Evolutionary conservation across 1,140 invertebrate genomes (phyloP).

Genomic region (Drosophila baimaii): DNA sequence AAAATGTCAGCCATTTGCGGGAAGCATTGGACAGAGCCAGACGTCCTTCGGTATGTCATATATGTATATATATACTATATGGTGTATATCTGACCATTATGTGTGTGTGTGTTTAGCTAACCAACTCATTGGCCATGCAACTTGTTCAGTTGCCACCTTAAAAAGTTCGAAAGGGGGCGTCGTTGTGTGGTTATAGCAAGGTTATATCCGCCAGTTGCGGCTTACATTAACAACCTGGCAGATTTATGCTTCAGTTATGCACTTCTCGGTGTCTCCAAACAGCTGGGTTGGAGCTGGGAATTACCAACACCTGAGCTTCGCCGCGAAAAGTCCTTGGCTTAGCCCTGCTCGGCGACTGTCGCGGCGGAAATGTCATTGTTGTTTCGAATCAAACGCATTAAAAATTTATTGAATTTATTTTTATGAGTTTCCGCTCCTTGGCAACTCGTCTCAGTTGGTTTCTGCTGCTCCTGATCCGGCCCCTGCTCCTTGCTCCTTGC

Average conservation of each 20-base stretch:
- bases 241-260: constrained; percentile 74
- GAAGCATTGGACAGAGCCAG: constrained; percentile 22
- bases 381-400: constrained; percentile 69
- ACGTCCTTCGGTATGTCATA: constrained; percentile 15
- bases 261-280: constrained; percentile 23
- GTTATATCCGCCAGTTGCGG: constrained; percentile 37
- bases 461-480: constrained; percentile 10
- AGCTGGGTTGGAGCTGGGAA: constrained; percentile 37
- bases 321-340: constrained; percentile 21
- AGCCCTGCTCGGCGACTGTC: neutral
- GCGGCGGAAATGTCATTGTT: constrained; percentile 60
- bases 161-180: too few species aligned
- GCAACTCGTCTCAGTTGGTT: constrained; percentile 22
- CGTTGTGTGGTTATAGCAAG: constrained; percentile 2
- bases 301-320: constrained; percentile 50
- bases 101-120: constrained; percentile 66
- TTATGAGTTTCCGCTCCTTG: constrained; percentile 30
- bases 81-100: neutral
- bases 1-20: constrained; percentile 29
- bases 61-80: neutral
- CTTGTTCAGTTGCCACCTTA: constrained; percentile 14
- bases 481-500: neutral
- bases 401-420: constrained; percentile 81
- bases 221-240: constrained; percentile 68
- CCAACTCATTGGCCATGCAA: constrained; percentile 57